phyloP scores from a whole-genome alignment of 2,888 invertebrate species.

The Sarcophaga caerulescens region DNA sequence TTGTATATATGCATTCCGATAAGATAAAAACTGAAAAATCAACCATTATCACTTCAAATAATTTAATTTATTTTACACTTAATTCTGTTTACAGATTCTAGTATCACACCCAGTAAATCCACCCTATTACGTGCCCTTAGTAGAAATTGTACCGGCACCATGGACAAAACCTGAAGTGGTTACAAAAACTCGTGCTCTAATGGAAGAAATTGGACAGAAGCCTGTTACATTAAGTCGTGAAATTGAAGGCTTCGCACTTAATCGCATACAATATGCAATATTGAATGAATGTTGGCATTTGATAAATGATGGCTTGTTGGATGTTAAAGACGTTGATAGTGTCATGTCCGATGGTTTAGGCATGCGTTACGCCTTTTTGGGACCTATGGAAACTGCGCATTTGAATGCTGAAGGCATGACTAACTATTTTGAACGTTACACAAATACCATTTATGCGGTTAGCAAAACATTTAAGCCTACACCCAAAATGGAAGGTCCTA shows the following conservation, averaged over 20 bases:
- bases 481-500: constrained; percentile 86
- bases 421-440: constrained; percentile 85
- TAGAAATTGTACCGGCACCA: constrained; percentile 96
- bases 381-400: constrained; percentile 96
- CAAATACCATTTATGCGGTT: constrained; percentile 84
- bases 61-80: constrained; percentile 9
- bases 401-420: constrained; percentile 94
- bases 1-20: not conserved
- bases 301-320: constrained; percentile 91
- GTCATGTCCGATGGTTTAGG: constrained; percentile 97
- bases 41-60: not conserved
- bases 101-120: constrained; percentile 98
- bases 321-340: constrained; percentile 93
- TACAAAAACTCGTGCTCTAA: constrained; percentile 86
- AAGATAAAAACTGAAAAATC: constrained; percentile 25
- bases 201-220: constrained; percentile 94
- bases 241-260: constrained; percentile 95
- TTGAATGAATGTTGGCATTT: constrained; percentile 95
- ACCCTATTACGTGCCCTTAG: constrained; percentile 96
- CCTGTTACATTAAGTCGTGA: constrained; percentile 93
- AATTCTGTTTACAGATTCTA: constrained; percentile 72
- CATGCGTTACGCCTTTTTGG: constrained; percentile 97
- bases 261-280: constrained; percentile 97
- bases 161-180: constrained; percentile 93
- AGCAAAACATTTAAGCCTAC: constrained; percentile 89